phyloP scores from a whole-genome alignment of 1,140 invertebrate species.

The Yoshiicerus persimilis region DNA sequence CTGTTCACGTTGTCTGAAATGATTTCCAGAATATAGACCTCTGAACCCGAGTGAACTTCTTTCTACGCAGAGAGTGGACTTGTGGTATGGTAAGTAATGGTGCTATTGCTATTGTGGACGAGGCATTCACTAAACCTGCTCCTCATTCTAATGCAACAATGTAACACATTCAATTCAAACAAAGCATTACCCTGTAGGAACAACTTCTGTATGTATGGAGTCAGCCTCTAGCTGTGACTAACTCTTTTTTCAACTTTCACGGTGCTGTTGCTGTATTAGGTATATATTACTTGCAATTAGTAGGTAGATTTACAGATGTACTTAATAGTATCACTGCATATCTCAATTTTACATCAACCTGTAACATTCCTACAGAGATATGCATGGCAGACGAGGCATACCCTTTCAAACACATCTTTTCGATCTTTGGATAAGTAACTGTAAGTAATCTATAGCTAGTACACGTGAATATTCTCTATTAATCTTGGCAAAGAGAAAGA shows the following conservation, averaged over 20 bases:
- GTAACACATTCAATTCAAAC: background rate
- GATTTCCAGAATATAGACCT: constrained; percentile 1
- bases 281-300: background rate
- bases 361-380: background rate
- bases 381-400: background rate
- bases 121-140: background rate
- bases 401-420: background rate
- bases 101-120: background rate
- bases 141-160: background rate
- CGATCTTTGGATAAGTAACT: background rate
- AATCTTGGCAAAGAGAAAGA: background rate
- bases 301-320: background rate
- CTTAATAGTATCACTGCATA: background rate
- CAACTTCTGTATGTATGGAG: background rate
- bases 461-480: too few species aligned
- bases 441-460: background rate
- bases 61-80: background rate
- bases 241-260: background rate
- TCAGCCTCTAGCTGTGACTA: background rate
- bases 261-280: background rate
- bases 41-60: background rate
- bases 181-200: background rate
- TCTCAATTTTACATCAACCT: background rate
- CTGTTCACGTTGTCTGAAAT: background rate
- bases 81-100: background rate